Evolutionary conservation across 2,888 invertebrate genomes (phyloP).

Genomic region (Meteorus cinctellus): DNA sequence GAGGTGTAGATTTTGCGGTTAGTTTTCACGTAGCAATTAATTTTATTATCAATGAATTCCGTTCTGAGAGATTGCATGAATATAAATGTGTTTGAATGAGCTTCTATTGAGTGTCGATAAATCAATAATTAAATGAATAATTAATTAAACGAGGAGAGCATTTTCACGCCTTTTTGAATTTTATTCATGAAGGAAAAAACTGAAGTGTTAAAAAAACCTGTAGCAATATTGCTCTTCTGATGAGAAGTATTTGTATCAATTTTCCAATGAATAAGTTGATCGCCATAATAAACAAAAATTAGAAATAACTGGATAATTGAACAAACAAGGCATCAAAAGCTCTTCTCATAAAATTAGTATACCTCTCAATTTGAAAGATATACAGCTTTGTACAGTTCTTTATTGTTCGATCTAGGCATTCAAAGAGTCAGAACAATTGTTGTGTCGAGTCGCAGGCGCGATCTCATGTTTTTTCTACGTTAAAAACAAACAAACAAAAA

Average conservation of each 20-base stretch:
- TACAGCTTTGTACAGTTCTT: conserved; percentile 54
- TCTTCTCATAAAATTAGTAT: conserved; percentile 44
- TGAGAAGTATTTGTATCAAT: neutral
- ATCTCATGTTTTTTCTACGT: conserved; percentile 39
- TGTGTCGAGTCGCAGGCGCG: conserved; percentile 34
- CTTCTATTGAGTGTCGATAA: conserved; percentile 1
- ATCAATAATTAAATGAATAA: neutral
- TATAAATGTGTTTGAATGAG: conserved; percentile 5
- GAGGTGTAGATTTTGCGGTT: conserved; percentile 59
- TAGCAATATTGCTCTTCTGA: neutral
- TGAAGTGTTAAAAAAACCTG: neutral
- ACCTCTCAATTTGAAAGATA: conserved; percentile 54
- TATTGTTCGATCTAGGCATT: conserved; percentile 38
- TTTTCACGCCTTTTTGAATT: neutral
- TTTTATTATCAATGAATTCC: conserved; percentile 15
- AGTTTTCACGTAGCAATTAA: conserved; percentile 41
- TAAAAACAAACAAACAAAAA: conserved; percentile 26
- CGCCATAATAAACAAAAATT: neutral
- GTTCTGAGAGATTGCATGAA: conserved; percentile 24
- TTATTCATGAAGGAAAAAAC: neutral
- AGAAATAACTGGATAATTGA: conserved; percentile 13
- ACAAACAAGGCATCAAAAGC: conserved; percentile 19
- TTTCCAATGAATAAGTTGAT: neutral
- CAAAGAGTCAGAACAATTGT: conserved; percentile 24
- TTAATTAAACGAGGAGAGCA: conserved; percentile 1